Conservation (phyloP, 2,888 invertebrate species). For the Elgonia sp. region DNA sequence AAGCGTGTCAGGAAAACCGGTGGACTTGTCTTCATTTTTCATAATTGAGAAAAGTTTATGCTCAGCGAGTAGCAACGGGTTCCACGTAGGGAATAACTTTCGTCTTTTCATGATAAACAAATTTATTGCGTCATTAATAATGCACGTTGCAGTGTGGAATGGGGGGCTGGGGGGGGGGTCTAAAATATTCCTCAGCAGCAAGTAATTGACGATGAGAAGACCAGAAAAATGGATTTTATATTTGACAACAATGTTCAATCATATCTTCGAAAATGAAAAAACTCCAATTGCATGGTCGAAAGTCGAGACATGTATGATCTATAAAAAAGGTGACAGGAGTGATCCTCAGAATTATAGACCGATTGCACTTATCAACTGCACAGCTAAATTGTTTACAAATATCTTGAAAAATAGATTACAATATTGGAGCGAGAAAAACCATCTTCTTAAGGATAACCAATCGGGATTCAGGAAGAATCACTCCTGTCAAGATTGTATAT, state of each 20-base stretch:
- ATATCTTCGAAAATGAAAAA: not conserved
- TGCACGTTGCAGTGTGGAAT: not conserved
- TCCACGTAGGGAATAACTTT: constrained; percentile 1
- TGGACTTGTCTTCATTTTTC: constrained; percentile 20
- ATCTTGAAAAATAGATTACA: not conserved
- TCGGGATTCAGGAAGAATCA: constrained; percentile 2
- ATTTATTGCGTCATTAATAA: constrained; percentile 35
- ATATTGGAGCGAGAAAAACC: not conserved
- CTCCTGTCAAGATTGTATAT: constrained; percentile 20
- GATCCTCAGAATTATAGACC: constrained; percentile 24
- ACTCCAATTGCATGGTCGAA: not conserved
- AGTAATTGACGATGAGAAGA: not conserved
- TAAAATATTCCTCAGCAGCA: constrained; percentile 11
- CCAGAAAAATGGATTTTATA: constrained; percentile 28
- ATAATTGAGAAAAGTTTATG: not conserved
- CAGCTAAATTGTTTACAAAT: constrained; percentile 10
- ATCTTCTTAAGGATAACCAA: not conserved
- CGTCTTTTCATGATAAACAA: constrained; percentile 19
- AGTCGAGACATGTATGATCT: not conserved
- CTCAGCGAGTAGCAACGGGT: not conserved
- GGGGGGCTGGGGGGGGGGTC: not conserved
- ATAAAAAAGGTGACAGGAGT: constrained; percentile 15
- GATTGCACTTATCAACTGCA: constrained; percentile 23
- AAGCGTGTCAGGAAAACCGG: constrained; percentile 14
- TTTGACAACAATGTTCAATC: not conserved